These are phyloP conservation scores for Heterotilapia buettikoferi DNA, from an alignment of 2,113 vertebrate species.

Conservation along the genomic window DNA sequence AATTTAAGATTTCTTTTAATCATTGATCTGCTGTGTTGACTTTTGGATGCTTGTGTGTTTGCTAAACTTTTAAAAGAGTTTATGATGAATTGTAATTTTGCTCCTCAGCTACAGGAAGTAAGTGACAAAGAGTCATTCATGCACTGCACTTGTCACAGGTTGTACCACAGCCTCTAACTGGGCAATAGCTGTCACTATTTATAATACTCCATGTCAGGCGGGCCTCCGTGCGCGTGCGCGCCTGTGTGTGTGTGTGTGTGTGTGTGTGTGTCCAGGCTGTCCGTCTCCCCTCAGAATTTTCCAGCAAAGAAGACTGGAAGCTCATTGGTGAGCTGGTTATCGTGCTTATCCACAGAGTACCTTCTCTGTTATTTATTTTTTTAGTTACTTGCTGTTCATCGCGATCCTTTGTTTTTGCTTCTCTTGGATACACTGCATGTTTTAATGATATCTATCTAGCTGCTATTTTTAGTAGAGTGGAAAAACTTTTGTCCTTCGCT, in stretches of 20 bases:
- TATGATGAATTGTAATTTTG: neutral
- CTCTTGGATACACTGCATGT: neutral
- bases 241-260: neutral
- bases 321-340: neutral
- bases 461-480: conserved; percentile 51
- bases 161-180: neutral
- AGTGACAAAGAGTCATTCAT: neutral
- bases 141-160: neutral
- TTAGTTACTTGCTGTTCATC: neutral
- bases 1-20: neutral
- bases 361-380: neutral
- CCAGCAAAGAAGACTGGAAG: conserved; percentile 18
- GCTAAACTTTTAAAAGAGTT: neutral
- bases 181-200: conserved; percentile 46
- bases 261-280: neutral
- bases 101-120: neutral
- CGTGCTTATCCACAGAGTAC: neutral
- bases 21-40: neutral
- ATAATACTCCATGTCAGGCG: conserved; percentile 28
- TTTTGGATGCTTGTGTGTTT: neutral
- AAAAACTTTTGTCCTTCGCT: conserved; percentile 50
- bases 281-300: conserved; percentile 20
- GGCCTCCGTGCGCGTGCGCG: neutral
- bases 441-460: neutral
- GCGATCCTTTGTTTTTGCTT: neutral